These are phyloP conservation scores for Bucco capensis DNA, from an alignment of 2,113 vertebrate genomes.

Conservation along the genomic window DNA sequence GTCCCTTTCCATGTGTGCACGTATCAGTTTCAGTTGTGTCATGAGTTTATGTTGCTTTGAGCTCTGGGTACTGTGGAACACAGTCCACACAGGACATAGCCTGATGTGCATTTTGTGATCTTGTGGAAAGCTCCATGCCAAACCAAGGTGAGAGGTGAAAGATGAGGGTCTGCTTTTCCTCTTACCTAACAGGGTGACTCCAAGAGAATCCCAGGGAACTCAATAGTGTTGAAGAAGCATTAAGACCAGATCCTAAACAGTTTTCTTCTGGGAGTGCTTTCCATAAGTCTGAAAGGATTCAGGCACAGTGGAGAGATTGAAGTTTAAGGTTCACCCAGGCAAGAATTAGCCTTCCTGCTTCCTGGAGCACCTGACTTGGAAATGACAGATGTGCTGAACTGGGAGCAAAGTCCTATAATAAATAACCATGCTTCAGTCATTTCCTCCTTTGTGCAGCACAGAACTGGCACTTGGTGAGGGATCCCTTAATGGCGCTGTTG, in stretches of 20 bases:
- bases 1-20: not conserved
- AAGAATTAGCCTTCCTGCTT: not conserved
- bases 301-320: not conserved
- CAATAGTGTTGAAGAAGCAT: not conserved
- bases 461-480: not conserved
- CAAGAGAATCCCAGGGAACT: not conserved
- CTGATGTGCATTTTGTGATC: not conserved
- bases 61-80: not conserved
- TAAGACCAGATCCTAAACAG: not conserved
- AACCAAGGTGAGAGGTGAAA: not conserved
- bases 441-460: slow-evolving; percentile 58
- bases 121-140: not conserved
- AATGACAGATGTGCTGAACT: slow-evolving; percentile 39
- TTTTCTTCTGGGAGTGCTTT: not conserved
- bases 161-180: not conserved
- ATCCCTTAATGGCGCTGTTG: not conserved
- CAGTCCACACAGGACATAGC: not conserved
- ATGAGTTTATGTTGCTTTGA: not conserved
- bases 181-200: not conserved
- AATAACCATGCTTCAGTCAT: slow-evolving; percentile 54
- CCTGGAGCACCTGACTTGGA: slow-evolving; percentile 11
- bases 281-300: not conserved
- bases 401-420: slow-evolving; percentile 80
- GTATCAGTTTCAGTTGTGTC: not conserved
- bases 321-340: not conserved